These are phyloP conservation scores for Ruditapes philippinarum DNA, from an alignment of 1,140 invertebrate genomes.

Conservation along the genomic window DNA sequence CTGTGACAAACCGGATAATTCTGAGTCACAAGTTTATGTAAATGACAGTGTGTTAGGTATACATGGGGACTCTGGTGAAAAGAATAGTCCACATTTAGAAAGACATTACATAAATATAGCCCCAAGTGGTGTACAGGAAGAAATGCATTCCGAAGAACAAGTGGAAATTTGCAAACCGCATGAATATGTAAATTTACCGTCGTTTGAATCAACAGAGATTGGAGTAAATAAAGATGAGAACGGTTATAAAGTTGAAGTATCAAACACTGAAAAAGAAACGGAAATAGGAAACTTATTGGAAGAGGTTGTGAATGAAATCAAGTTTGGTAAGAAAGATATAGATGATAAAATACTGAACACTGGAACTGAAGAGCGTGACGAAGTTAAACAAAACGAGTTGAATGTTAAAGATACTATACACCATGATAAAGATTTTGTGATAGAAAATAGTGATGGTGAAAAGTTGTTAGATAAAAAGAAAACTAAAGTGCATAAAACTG, in stretches of 20 bases:
- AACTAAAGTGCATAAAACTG: background rate
- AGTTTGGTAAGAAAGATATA: background rate
- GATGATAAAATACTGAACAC: background rate
- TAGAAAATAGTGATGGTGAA: background rate
- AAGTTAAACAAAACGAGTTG: background rate
- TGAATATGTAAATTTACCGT: constrained; percentile 24
- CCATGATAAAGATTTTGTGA: background rate
- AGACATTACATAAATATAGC: constrained; percentile 31
- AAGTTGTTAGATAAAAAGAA: background rate
- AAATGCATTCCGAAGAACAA: constrained; percentile 2
- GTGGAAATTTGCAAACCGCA: background rate
- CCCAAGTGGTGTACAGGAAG: background rate
- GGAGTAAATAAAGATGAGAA: background rate
- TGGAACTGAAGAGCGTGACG: background rate
- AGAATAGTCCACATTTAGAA: background rate
- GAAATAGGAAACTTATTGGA: background rate
- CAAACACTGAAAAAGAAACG: background rate
- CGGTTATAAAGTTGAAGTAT: background rate
- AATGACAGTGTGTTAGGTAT: constrained; percentile 51
- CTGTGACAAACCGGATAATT: constrained; percentile 24
- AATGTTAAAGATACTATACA: background rate
- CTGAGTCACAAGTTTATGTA: constrained; percentile 51
- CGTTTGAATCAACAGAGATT: background rate
- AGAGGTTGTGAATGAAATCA: background rate
- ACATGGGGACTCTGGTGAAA: background rate